Base-by-base conservation (phyloP, 1,140 invertebrate species). In the Thaumetopoea pityocampa region DNA sequence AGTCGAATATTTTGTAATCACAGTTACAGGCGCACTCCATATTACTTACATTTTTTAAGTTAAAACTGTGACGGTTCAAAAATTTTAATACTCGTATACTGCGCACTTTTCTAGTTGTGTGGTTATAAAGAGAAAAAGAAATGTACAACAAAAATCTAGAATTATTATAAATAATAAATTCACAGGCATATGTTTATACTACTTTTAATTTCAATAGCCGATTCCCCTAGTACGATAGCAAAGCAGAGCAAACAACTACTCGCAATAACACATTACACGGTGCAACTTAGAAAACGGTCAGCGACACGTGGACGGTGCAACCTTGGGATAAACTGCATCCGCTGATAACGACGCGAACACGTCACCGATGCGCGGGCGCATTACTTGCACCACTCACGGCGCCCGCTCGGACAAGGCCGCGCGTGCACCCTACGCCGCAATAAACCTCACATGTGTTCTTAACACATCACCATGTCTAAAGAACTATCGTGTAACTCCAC, bases 271-370 rank as follows among this genome's bases (percentile, higher is more conserved):
- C 6, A 9, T 11, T 10, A 32, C 19, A 26, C 33, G 28, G 24
- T 28, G 20, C 20, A 38, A 27, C 46, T 50, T 50, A 42, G 46
- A 29, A 55, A 55, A 45, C 59, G 56, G 58, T 62, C 64, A 69
- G 38, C 59, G 47, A 60, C 69, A 74, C 69, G 71, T 72, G 69
- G 57, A 51, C 40, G 40, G 34, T 12, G 36, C 56, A 59, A 63
- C 67, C 62, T 69, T 72, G 64, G 53, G 74, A 76, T 79, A 79
- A 76, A 58, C 45, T 34, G 49, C 62, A 64, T 67, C 54, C 64
- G 62, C 46, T 67, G 68, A 74, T 70, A 72, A 54, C 43, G 15
- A 35, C 18, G 30, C 49, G n/a, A 16, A 47, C 46, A 55, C 54
- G 38, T 50, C 58, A 57, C 61, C 58, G 51, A 42, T 53, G 60